phyloP scores from a whole-genome alignment of 2,113 vertebrate genomes.

The Petrocephalus microphthalmus region DNA sequence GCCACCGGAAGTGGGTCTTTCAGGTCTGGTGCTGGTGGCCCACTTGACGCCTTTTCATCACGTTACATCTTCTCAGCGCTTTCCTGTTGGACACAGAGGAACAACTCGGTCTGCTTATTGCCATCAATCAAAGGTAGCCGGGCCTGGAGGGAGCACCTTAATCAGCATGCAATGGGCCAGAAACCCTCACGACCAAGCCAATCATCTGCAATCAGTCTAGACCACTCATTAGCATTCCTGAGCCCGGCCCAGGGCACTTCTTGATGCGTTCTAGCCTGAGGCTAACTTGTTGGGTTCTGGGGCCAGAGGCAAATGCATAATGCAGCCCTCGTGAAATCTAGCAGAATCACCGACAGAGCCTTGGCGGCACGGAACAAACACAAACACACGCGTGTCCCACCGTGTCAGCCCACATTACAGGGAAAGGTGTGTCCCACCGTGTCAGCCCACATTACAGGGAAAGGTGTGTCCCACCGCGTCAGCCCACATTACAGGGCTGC shows the following conservation, averaged over 20 bases:
- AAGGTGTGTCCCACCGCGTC: neutral
- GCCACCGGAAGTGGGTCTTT: neutral
- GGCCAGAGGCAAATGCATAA: neutral
- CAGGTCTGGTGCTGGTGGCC: neutral
- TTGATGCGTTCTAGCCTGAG: neutral
- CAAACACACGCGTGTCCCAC: neutral
- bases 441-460: neutral
- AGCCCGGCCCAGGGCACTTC: neutral
- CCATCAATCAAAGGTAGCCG: conserved; percentile 28
- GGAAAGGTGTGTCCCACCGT: neutral
- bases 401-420: neutral
- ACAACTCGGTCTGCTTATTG: neutral
- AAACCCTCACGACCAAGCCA: conserved; percentile 11
- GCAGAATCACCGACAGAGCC: neutral
- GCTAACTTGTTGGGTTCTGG: neutral
- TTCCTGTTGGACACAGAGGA: neutral
- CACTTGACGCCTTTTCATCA: neutral
- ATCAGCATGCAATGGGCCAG: conserved; percentile 14
- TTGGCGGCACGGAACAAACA: neutral
- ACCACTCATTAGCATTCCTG: conserved; percentile 17
- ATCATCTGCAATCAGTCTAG: conserved; percentile 21
- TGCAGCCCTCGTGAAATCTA: neutral
- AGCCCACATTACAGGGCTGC: neutral
- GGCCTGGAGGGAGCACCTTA: conserved; percentile 23
- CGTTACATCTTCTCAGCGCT: neutral